phyloP scores from a whole-genome alignment of 2,797 vertebrate species.

The Sebastiscus albofasciatus region DNA sequence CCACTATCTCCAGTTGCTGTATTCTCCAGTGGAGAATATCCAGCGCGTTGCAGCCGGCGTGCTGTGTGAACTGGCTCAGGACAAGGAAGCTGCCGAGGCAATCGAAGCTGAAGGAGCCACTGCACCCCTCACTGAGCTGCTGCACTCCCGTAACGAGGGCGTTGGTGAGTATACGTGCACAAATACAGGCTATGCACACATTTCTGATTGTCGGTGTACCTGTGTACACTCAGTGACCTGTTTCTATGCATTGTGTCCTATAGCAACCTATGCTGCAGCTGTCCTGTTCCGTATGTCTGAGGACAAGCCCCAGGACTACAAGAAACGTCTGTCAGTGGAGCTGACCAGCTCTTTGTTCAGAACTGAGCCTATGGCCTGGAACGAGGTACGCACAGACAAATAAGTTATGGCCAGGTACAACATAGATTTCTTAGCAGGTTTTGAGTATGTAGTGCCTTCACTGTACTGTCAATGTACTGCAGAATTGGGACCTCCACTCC shows the following conservation, averaged over 20 bases:
- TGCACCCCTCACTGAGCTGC: constrained; percentile 94
- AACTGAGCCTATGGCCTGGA: constrained; percentile 98
- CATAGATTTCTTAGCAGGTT: not conserved
- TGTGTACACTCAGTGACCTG: not conserved
- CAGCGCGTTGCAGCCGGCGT: constrained; percentile 98
- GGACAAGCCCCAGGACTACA: constrained; percentile 99
- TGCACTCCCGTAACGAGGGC: constrained; percentile 98
- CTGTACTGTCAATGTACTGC: not conserved
- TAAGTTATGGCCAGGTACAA: constrained; percentile 62
- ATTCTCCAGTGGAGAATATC: constrained; percentile 98
- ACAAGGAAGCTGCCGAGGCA: constrained; percentile 98
- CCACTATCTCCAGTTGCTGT: constrained; percentile 86
- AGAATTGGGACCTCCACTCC: not conserved
- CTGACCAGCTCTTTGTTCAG: constrained; percentile 98
- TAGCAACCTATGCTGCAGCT: constrained; percentile 97
- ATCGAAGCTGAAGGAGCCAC: constrained; percentile 98
- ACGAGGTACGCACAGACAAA: constrained; percentile 84
- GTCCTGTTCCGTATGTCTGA: constrained; percentile 99
- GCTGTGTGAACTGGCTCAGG: constrained; percentile 98
- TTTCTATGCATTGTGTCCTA: not conserved
- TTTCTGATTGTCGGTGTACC: not conserved
- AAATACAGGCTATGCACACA: not conserved
- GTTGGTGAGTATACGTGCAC: constrained; percentile 86
- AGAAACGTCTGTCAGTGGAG: constrained; percentile 96
- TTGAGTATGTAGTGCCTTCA: not conserved